These are phyloP conservation scores for Cantharis rufa DNA, from an alignment of 2,888 invertebrate genomes.

Conservation along the genomic window DNA sequence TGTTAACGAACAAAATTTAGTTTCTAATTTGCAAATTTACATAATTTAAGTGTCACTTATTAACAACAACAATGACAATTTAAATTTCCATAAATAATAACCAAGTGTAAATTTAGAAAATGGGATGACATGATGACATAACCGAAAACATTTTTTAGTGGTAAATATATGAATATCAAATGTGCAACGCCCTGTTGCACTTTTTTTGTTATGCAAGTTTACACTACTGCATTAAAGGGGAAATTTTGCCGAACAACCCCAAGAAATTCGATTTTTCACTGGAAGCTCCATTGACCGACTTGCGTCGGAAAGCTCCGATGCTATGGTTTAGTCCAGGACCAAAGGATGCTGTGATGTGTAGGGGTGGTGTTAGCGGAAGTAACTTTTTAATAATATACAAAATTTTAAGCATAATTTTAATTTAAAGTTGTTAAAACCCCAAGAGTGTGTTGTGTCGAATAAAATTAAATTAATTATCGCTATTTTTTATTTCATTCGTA, in stretches of 20 bases:
- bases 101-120: not conserved
- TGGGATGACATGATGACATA: not conserved
- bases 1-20: not conserved
- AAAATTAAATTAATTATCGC: not conserved
- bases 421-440: not conserved
- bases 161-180: not conserved
- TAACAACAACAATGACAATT: not conserved
- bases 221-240: constrained; percentile 16
- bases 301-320: constrained; percentile 18
- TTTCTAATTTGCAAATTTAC: not conserved
- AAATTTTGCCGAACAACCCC: constrained; percentile 21
- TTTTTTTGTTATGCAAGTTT: constrained; percentile 11
- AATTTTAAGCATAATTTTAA: not conserved
- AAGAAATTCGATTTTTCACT: constrained; percentile 29
- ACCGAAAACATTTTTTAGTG: not conserved
- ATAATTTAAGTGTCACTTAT: not conserved
- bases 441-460: not conserved
- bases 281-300: constrained; percentile 12
- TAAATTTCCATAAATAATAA: not conserved
- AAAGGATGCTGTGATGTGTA: constrained; percentile 29
- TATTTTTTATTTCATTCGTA: not conserved
- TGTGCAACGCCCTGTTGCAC: constrained; percentile 17
- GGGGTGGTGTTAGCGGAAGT: constrained; percentile 25
- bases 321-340: constrained; percentile 25
- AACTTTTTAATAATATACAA: constrained; percentile 10